These are phyloP conservation scores for Malurus cyaneus DNA, from an alignment of 2,113 vertebrate species.

Conservation along the genomic window DNA sequence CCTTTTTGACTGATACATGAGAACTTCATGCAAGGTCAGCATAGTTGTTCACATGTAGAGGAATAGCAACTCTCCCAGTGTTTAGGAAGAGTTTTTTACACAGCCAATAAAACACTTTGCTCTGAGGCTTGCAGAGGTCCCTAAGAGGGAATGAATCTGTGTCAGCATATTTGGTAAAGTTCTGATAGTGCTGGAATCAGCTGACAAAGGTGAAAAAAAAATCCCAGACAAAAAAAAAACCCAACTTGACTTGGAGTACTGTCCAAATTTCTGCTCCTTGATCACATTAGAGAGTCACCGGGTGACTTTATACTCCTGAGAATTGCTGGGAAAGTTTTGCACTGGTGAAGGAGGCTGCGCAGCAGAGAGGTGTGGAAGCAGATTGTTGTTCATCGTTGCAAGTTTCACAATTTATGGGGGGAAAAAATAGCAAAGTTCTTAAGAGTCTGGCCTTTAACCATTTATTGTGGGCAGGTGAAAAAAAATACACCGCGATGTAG, in stretches of 20 bases:
- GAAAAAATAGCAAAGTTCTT: neutral
- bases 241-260: neutral
- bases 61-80: neutral
- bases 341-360: accelerated
- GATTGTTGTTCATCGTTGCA: neutral
- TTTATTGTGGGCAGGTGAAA: neutral
- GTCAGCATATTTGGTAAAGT: neutral
- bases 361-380: neutral
- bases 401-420: neutral
- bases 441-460: neutral
- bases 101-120: neutral
- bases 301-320: neutral
- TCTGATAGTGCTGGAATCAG: neutral
- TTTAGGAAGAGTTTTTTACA: neutral
- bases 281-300: neutral
- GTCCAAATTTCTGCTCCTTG: neutral
- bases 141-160: neutral
- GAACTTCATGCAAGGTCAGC: neutral
- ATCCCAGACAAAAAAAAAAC: neutral
- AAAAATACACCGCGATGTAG: neutral
- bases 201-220: neutral
- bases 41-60: neutral
- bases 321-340: neutral
- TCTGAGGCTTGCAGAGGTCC: neutral
- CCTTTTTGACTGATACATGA: accelerated